Conservation (phyloP, 2,888 invertebrate species). For the Dioctria linearis region DNA sequence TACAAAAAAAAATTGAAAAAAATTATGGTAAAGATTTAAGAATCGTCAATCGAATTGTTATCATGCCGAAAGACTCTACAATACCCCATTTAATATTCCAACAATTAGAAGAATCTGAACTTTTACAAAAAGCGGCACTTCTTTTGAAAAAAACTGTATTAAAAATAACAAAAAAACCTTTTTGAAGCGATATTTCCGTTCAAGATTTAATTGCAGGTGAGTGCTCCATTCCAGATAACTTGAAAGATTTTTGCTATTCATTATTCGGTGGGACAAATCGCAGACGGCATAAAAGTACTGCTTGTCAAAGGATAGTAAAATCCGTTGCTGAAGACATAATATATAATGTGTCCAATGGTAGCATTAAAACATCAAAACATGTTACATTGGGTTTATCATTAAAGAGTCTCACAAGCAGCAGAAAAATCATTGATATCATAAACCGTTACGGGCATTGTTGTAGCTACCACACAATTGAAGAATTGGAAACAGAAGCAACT, state of each 20-base stretch:
- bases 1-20: conserved; percentile 18
- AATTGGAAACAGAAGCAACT: conserved; percentile 65
- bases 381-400: conserved; percentile 63
- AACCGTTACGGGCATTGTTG: conserved; percentile 65
- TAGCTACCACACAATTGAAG: conserved; percentile 62
- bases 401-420: conserved; percentile 63
- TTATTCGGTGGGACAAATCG: not conserved
- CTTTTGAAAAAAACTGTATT: conserved; percentile 9
- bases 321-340: conserved; percentile 60
- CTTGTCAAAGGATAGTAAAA: not conserved
- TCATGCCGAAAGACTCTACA: conserved; percentile 15
- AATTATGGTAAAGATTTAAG: not conserved
- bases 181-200: conserved; percentile 3
- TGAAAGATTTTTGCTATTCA: not conserved
- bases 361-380: conserved; percentile 62
- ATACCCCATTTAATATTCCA: conserved; percentile 5
- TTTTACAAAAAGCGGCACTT: conserved; percentile 19
- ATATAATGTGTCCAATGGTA: conserved; percentile 60
- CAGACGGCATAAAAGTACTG: conserved; percentile 3
- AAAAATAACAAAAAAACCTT: conserved; percentile 17
- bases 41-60: conserved; percentile 10
- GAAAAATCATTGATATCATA: conserved; percentile 63
- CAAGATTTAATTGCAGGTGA: not conserved
- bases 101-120: conserved; percentile 24
- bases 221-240: not conserved